Evolutionary conservation across 2,888 invertebrate genomes (phyloP).

Genomic region (Drosophila prolongata): DNA sequence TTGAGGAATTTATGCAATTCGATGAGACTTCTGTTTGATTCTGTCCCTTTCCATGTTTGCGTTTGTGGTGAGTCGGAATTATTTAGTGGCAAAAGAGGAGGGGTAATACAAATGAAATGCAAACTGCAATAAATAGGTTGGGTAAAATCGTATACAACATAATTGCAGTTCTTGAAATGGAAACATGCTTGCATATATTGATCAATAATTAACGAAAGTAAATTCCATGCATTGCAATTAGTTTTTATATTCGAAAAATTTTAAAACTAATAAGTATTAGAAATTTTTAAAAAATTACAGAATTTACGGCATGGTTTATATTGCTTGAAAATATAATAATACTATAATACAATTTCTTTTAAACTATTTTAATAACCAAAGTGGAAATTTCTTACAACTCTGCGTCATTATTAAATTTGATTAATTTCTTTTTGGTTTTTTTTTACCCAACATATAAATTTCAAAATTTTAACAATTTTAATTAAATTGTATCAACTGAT

Average conservation of each 20-base stretch:
- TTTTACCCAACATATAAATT: constrained; percentile 7
- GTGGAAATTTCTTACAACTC: background rate
- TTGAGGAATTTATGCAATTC: constrained; percentile 63
- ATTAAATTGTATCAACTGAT: constrained; percentile 16
- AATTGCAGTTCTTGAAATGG: too few species aligned
- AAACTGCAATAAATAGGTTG: constrained; percentile 5
- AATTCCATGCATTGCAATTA: too few species aligned
- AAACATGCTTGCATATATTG: too few species aligned
- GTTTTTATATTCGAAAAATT: background rate
- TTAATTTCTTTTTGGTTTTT: constrained; percentile 1
- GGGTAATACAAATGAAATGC: constrained; percentile 14
- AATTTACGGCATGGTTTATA: too few species aligned
- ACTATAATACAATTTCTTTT: too few species aligned
- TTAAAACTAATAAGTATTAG: too few species aligned
- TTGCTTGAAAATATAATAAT: too few species aligned
- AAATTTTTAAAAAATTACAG: too few species aligned
- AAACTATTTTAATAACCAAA: background rate
- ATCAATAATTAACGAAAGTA: background rate
- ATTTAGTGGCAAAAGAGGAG: background rate
- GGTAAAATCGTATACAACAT: background rate
- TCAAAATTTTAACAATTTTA: constrained; percentile 46
- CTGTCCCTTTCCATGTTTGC: constrained; percentile 14
- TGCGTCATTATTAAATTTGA: background rate
- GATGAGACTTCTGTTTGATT: constrained; percentile 41
- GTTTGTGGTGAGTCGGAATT: constrained; percentile 21